These are phyloP conservation scores for Bombus ignitus DNA, from an alignment of 1,140 invertebrate genomes.

Conservation along the genomic window DNA sequence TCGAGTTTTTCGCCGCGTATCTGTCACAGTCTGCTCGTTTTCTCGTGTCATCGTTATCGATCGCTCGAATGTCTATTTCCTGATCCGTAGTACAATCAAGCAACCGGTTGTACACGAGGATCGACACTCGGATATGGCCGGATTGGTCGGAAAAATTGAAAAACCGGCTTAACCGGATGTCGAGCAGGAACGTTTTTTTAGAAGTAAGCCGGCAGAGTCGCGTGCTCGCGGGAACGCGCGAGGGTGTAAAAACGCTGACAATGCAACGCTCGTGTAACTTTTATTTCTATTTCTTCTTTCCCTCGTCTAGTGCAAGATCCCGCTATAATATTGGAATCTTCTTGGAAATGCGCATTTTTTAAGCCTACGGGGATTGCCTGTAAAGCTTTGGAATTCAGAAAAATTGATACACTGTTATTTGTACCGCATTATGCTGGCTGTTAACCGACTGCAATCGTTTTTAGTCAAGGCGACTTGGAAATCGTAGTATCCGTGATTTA, in stretches of 20 bases:
- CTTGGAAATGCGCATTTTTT: background rate
- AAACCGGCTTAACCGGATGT: conserved; percentile 55
- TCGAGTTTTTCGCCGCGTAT: background rate
- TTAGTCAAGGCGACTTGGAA: background rate
- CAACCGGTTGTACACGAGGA: conserved; percentile 11
- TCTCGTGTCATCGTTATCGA: conserved; percentile 11
- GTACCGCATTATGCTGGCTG: no score
- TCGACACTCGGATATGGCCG: conserved; percentile 34
- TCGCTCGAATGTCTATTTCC: conserved; percentile 17
- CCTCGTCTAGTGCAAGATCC: background rate
- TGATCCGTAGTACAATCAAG: conserved; percentile 9
- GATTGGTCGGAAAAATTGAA: conserved; percentile 45
- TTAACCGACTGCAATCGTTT: no score
- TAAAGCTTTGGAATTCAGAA: background rate
- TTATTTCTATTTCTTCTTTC: background rate
- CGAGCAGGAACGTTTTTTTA: conserved; percentile 12
- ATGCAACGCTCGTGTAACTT: background rate
- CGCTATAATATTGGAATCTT: background rate
- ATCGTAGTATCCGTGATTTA: background rate
- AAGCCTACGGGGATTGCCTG: background rate
- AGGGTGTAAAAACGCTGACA: conserved; percentile 40
- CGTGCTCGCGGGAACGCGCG: conserved; percentile 20
- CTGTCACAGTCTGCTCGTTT: background rate
- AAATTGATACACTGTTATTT: background rate
- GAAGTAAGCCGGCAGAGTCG: background rate